Evolutionary conservation across 2,888 invertebrate genomes (phyloP).

Genomic region (Hypena proboscidalis): DNA sequence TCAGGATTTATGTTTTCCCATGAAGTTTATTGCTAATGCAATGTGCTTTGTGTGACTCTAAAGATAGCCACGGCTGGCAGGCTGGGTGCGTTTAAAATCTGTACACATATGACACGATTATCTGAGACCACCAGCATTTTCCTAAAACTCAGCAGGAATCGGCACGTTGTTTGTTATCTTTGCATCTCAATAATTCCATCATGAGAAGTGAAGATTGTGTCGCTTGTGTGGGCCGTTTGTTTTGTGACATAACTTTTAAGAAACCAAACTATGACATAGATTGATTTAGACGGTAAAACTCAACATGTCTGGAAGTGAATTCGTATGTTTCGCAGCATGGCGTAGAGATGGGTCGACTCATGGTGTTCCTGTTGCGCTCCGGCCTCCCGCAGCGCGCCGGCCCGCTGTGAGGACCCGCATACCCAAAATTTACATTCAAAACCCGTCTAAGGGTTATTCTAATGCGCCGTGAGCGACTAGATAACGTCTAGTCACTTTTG

Average conservation of each 20-base stretch:
- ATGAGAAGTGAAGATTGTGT: conserved; percentile 53
- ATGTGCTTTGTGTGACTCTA: conserved; percentile 46
- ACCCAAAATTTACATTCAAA: conserved; percentile 75
- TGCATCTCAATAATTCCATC: conserved; percentile 41
- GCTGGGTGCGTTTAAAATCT: too few species aligned
- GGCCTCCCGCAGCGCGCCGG: conserved; percentile 68
- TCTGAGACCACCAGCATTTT: conserved; percentile 39
- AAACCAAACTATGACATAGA: conserved; percentile 65
- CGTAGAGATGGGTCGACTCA: conserved; percentile 69
- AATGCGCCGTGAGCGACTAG: conserved; percentile 46
- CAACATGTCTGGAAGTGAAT: conserved; percentile 74
- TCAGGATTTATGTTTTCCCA: conserved; percentile 68
- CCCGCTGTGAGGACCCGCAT: conserved; percentile 63
- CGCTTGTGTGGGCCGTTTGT: conserved; percentile 59
- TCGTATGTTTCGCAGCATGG: conserved; percentile 82
- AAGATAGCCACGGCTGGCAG: conserved; percentile 30
- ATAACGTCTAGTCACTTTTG: conserved; percentile 60
- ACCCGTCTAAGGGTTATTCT: conserved; percentile 62
- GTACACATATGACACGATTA: background rate
- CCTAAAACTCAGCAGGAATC: conserved; percentile 45
- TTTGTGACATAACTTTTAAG: conserved; percentile 56
- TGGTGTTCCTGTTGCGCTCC: conserved; percentile 56
- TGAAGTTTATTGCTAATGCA: conserved; percentile 76
- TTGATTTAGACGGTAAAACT: conserved; percentile 69
- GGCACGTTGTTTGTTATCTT: conserved; percentile 41